A percentile compares a stretch with the other conserved stretches of the same genome.
phyloP scores from a whole-genome alignment of 1,140 invertebrate species.

The Hycleus cichorii region DNA sequence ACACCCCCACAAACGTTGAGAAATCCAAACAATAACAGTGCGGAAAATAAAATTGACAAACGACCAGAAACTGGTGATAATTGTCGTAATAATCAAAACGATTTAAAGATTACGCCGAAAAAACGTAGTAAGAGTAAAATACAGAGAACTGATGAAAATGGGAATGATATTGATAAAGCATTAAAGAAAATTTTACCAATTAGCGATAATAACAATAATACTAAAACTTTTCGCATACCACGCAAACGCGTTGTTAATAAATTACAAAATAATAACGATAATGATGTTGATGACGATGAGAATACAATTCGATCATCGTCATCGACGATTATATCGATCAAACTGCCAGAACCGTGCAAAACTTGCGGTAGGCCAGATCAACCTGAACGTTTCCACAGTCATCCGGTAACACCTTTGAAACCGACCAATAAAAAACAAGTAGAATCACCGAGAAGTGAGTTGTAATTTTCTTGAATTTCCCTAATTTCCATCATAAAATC shows the following conservation, averaged over 20 bases:
- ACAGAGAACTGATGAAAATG: conserved; percentile 2
- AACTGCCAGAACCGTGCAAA: conserved; percentile 47
- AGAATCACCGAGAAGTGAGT: background rate
- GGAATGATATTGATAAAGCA: conserved; percentile 2
- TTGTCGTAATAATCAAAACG: background rate
- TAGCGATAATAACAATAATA: conserved; percentile 30
- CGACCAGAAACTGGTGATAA: conserved; percentile 13
- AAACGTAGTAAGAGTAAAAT: background rate
- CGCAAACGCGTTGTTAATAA: conserved; percentile 10
- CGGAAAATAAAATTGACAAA: background rate
- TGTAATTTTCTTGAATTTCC: conserved; percentile 17
- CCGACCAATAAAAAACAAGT: conserved; percentile 7
- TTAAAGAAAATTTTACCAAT: conserved; percentile 8
- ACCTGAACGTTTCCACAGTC: conserved; percentile 54
- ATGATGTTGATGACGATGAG: conserved; percentile 11
- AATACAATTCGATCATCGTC: background rate
- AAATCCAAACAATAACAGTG: background rate
- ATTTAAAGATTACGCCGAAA: background rate
- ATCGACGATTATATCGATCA: conserved; percentile 25
- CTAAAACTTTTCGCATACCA: conserved; percentile 19
- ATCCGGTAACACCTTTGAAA: conserved; percentile 40
- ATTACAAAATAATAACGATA: conserved; percentile 2
- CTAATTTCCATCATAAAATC: conserved; percentile 11
- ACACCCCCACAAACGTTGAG: background rate
- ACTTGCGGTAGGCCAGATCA: conserved; percentile 49